These are phyloP conservation scores for Steinernema carpocapsae DNA, from an alignment of 2,888 invertebrate genomes.

Conservation along the genomic window DNA sequence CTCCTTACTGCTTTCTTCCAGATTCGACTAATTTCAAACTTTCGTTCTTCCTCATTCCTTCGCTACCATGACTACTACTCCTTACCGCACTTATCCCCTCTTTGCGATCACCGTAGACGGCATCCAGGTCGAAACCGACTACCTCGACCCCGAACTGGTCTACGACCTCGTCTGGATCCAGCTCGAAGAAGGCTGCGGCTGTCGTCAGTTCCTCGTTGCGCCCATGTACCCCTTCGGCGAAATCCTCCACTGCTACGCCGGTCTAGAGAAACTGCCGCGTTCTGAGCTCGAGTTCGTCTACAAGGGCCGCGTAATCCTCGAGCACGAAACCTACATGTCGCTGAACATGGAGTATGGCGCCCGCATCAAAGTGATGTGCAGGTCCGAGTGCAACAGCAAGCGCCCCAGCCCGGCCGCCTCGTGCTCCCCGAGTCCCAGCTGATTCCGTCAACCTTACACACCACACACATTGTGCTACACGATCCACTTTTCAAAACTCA, in stretches of 20 bases:
- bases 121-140: neutral
- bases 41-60: neutral
- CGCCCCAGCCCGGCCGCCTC: too few relatives aligned
- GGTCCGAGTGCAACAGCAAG: neutral
- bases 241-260: neutral
- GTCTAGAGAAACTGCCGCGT: neutral
- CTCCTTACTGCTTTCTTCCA: neutral
- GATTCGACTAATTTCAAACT: neutral
- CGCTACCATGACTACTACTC: too few relatives aligned
- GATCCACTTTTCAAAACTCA: too few relatives aligned
- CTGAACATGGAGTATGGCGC: conserved; percentile 21
- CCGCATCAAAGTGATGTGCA: conserved; percentile 19
- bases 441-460: too few relatives aligned
- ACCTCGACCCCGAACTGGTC: conserved; percentile 11
- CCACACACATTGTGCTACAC: too few relatives aligned
- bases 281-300: conserved; percentile 22
- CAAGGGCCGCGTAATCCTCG: neutral
- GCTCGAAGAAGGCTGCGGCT: conserved; percentile 5
- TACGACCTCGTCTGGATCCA: neutral
- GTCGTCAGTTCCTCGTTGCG: conserved; percentile 5
- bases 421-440: too few relatives aligned
- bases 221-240: conserved; percentile 3
- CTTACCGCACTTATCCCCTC: neutral
- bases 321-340: conserved; percentile 5
- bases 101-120: conserved; percentile 27